phyloP scores from a whole-genome alignment of 2,888 invertebrate species.

The Therioaphis trifolii region DNA sequence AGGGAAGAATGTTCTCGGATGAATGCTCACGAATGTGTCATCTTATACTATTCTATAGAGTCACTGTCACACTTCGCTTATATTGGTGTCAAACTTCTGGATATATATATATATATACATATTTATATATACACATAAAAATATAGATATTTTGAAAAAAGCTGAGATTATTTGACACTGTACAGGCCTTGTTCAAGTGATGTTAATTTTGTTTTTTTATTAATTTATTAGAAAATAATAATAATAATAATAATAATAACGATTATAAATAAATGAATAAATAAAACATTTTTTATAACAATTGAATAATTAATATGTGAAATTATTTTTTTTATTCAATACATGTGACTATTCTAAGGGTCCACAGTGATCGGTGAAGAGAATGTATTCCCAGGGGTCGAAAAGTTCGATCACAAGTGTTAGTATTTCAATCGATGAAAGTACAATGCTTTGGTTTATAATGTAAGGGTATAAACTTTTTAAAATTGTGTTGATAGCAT shows the following conservation, averaged over 20 bases:
- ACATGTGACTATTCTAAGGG: constrained; percentile 29
- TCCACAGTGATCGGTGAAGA: constrained; percentile 47
- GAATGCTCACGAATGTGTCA: not conserved
- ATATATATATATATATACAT: not conserved
- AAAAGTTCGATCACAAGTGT: constrained; percentile 17
- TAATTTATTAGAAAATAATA: not conserved
- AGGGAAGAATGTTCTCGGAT: constrained; percentile 35
- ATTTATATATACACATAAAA: no score
- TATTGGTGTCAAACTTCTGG: constrained; percentile 12
- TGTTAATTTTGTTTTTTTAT: not conserved
- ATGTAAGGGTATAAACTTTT: constrained; percentile 39
- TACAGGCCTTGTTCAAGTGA: constrained; percentile 48
- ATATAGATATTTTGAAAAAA: not conserved
- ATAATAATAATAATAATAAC: no score
- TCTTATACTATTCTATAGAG: not conserved
- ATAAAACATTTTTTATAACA: no score
- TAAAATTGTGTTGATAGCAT: constrained; percentile 1
- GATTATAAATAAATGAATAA: no score
- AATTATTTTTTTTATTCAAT: constrained; percentile 19
- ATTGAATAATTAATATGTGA: no score
- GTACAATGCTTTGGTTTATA: constrained; percentile 12
- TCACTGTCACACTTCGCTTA: not conserved
- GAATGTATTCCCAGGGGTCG: constrained; percentile 23
- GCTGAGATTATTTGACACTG: constrained; percentile 34
- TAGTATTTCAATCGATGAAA: constrained; percentile 27